phyloP scores from a whole-genome alignment of 2,888 invertebrate genomes.

The Dynastes tityus region DNA sequence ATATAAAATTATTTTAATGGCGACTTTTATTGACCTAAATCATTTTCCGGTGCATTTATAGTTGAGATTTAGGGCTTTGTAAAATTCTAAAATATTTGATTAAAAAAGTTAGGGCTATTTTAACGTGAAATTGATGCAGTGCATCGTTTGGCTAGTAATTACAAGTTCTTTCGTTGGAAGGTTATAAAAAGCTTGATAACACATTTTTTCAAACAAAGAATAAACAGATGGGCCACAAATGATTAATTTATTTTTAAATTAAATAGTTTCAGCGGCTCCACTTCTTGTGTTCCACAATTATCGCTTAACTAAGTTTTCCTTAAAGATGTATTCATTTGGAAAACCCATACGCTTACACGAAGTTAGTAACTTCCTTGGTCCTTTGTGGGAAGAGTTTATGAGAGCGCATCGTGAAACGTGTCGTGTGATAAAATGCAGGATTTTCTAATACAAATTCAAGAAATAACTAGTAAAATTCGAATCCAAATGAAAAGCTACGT shows the following conservation, averaged over 20 bases:
- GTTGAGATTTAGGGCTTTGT: not conserved
- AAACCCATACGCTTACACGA: not conserved
- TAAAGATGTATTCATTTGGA: not conserved
- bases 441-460: no score
- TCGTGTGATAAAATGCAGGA: no score
- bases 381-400: no score
- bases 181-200: not conserved
- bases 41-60: conserved; percentile 25
- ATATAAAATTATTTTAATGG: conserved; percentile 14
- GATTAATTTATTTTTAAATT: not conserved
- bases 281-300: no score
- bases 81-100: not conserved
- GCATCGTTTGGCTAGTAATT: not conserved
- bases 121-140: not conserved
- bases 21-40: conserved; percentile 20
- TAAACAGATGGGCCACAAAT: not conserved
- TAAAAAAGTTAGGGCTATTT: conserved; percentile 3
- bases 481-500: no score
- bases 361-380: no score
- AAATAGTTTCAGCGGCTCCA: not conserved
- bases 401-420: no score
- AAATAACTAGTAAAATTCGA: no score
- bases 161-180: not conserved
- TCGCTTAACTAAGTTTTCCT: not conserved
- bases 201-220: not conserved